Evolutionary conservation across 2,797 vertebrate species (phyloP), one percentile per base, ranked within the genome.

Genomic region (Molossus alvarezi): DNA sequence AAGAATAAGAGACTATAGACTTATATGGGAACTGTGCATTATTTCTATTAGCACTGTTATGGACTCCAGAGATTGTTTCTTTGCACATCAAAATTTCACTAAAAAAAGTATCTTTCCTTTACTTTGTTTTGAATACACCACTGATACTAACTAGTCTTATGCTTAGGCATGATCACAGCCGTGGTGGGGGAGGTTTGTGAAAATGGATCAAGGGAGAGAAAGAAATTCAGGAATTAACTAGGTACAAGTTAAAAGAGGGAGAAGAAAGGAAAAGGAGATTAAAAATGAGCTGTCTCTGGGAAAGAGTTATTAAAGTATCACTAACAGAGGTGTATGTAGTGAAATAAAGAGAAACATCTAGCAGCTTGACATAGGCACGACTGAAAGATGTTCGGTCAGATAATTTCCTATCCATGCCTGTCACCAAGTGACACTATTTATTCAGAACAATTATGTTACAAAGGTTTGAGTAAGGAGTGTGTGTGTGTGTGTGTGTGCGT

Each of bases 41-140:
- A 15, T n/a, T 41, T 73, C 83, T 87, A 85, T 29, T 85, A 92
- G 60, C 18, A 55, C 27, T 94, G 75, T 67, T 76, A 67, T 57
- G 33, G 13, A 84, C n/a, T 80, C 71, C 37, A 82, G 64, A 82
- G 13, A 20, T 90, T 95, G 25, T 37, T 90, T 33, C 27, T 88
- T 89, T 89, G 72, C 72, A 91, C 57, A 57, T 33, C 8, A 72
- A 91, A 93, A 87, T 71, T 86, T 37, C 17, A 89, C 48, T 85
- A 95, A 89, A 95, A 84, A 82, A 88, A 17, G 21, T 73, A 15
- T 27, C 9, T 71, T 95, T 27, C 60, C 58, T 82, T 92, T 96
- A 18, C 41, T 65, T 81, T 62, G 57, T 37, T 92, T 95, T 82
- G 88, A 88, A 77, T 18, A 58, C 58, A 92, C 12, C 33, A 92